A percentile compares a stretch with the other conserved stretches of the same genome.
Conservation (phyloP, 2,797 vertebrate genomes). For the Chrysocyon brachyurus region DNA sequence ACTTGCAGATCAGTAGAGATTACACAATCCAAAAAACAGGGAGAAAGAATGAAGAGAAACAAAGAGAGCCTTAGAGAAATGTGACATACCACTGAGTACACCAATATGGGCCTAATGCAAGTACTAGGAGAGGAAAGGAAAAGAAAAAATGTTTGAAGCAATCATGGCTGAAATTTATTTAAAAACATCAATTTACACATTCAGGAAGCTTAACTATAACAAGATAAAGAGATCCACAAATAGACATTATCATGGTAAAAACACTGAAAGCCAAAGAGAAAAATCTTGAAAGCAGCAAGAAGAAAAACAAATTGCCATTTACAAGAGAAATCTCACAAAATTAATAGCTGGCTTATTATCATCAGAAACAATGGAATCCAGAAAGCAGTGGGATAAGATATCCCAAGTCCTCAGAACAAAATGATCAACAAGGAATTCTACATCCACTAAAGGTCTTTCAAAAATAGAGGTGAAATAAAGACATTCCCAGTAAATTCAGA, state of each 20-base stretch:
- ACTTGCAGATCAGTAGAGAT: background rate
- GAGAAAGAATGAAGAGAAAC: background rate
- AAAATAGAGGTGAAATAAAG: background rate
- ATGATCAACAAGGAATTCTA: background rate
- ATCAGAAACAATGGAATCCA: background rate
- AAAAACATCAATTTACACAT: background rate
- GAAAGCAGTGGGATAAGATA: background rate
- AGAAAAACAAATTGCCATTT: background rate
- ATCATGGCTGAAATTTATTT: background rate
- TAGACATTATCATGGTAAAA: background rate
- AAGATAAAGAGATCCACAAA: background rate
- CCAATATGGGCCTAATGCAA: background rate
- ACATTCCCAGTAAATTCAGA: background rate
- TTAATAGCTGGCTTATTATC: background rate
- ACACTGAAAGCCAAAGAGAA: background rate
- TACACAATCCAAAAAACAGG: background rate
- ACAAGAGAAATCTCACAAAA: background rate
- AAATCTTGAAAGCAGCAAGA: background rate
- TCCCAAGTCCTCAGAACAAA: background rate
- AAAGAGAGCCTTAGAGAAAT: background rate
- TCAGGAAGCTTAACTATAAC: background rate
- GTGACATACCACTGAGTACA: background rate
- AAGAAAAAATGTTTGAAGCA: background rate
- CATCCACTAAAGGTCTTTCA: background rate
- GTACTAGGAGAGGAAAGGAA: background rate